Base-by-base conservation (phyloP, 2,113 vertebrate genomes). In the Oncorhynchus masou region DNA sequence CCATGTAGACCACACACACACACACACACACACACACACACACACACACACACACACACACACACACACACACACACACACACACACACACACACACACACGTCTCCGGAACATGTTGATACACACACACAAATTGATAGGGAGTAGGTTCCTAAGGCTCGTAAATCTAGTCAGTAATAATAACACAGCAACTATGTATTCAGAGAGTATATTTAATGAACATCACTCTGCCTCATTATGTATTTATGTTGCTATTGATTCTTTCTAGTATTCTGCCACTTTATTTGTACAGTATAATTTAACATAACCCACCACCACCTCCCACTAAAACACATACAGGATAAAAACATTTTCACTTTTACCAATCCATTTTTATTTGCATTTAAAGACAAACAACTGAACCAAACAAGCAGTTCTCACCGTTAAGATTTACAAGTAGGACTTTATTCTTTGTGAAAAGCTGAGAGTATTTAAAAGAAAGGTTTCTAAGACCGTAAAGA, bases 281-380 rank as follows among this genome's bases (percentile, higher is more conserved):
- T 22, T 22, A 62, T 62, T 22, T 62, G 13, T 62, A 62, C 7
- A 62, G 6, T 22, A 62, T 22, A 13, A 62, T 62, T 62, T 11
- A 62, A 24, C 6, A 62, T 19, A 20, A 11, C 51, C 59, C n/a
- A 22, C 7, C 59, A 62, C 59, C 59, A 24, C 59, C 59, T 54
- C 16, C 5, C 59, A 62, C 13, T 22, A 31, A 68, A 34, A 57
- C 27, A 12, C 48, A 20, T 24, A 45, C 9, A 45, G 39, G 11
- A 45, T 27, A 2, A 71, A 84, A 70, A 74, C 11, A 39, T 54
- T 67, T 86, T 87, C 87, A 45, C 71, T 29, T 87, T 88, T 69
- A 86, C 67, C 85, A 88, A 85, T 86, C 86, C 90, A 91, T 91
- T 91, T 92, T 92, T 81, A 88, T 91, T 87, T 75, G 79, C 73